Evolutionary conservation across 2,797 vertebrate genomes (phyloP), one percentile per base, ranked within the genome.

Genomic region (Coendou prehensilis): DNA sequence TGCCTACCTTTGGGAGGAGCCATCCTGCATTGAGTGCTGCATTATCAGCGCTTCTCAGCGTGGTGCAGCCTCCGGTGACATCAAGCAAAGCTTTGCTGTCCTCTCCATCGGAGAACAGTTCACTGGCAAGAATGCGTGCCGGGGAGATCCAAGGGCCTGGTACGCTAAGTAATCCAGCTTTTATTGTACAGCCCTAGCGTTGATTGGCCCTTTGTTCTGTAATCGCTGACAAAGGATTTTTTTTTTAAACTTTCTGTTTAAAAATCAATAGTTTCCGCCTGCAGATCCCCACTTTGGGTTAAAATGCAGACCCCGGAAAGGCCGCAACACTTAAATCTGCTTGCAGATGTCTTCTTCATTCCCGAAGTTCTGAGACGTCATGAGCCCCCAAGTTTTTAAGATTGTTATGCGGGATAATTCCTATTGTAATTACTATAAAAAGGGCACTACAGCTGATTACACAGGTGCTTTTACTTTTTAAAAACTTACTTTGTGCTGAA

Each of bases 201-300:
- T 54, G 59, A 84, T 28, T 61, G 85, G 95, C 76, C 73, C 61
- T 96, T 91, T 86, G 64, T 95, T 86, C 67, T 88, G 9, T 79
- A 84, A 76, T 87, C 64, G 78, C 79, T 91, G 85, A 93, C 61
- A 89, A 52, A 93, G 91, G 47, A 30, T 47, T 83, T 81, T 56
- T 88, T 54, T 89, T 61, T 41, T 73, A 41, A 52, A 33, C 50
- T 79, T 54, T 78, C n/a, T 23, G 50, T 45, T 69, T 57, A 11
- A 54, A 89, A 91, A 30, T 67, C 61, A 45, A 33, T 15, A 64
- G 56, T 84, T 82, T 52, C 50, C 61, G 22, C 33, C 6, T 26
- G 78, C 47, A 69, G 79, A 89, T 93, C 64, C 81, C 37, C 45
- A 50, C 84, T 96, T 80, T 18, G 82, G 47, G 75, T 79, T 95